A percentile compares a stretch with the other conserved stretches of the same genome.
These are phyloP conservation scores for mouse (Mus musculus) DNA, from an alignment of 2,113 vertebrate species.

Conservation along the genomic window DNA sequence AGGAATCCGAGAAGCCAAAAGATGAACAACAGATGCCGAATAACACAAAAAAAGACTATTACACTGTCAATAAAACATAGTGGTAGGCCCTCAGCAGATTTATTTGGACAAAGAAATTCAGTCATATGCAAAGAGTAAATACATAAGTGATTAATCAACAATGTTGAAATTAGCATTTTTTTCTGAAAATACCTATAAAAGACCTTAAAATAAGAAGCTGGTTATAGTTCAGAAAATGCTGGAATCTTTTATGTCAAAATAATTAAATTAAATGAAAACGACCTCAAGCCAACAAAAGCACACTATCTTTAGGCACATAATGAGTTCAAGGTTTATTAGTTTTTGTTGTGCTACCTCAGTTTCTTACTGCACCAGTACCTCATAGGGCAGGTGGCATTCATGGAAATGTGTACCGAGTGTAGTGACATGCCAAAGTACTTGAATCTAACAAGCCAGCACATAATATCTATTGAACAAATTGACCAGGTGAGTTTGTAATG, in stretches of 20 bases:
- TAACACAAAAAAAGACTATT: neutral
- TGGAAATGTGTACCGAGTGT: neutral
- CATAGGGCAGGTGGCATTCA: neutral
- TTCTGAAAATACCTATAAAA: neutral
- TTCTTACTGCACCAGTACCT: neutral
- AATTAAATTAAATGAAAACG: neutral
- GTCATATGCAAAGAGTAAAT: neutral
- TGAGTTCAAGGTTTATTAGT: neutral
- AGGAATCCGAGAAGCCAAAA: too few relatives aligned
- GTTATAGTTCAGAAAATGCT: neutral
- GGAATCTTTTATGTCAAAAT: neutral
- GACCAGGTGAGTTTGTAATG: neutral
- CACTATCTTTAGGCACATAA: neutral
- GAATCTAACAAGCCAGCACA: neutral
- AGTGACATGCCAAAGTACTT: rapidly evolving
- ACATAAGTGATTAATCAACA: too few relatives aligned
- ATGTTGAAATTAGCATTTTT: neutral
- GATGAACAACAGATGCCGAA: neutral
- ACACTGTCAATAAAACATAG: neutral
- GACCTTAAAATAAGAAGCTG: neutral
- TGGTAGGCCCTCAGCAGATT: neutral
- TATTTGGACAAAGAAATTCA: neutral
- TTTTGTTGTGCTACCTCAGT: neutral
- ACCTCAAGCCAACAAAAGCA: neutral
- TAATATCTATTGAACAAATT: neutral